Evolutionary conservation across 92 coral and sea anemone species (phyloP).

Genomic region (Montipora capitata): DNA sequence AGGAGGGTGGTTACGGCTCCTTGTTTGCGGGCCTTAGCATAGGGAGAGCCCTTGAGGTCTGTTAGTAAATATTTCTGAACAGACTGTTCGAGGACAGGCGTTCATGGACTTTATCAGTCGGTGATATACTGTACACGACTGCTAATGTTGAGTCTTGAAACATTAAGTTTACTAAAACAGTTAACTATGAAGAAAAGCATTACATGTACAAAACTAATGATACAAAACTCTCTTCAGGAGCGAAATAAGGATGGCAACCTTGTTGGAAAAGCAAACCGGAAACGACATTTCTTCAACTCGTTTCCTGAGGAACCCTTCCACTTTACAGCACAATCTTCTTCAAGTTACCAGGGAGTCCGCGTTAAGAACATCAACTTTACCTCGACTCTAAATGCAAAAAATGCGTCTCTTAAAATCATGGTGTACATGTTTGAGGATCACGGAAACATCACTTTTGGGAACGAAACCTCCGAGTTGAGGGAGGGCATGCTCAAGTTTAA

Average conservation of each 20-base stretch:
- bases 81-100: no score
- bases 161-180: no score
- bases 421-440: conserved; percentile 42
- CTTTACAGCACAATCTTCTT: conserved; percentile 4
- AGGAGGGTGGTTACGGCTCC: no score
- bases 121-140: neutral
- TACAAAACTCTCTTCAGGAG: neutral
- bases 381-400: neutral
- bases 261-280: conserved; percentile 15
- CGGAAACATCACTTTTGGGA: conserved; percentile 51
- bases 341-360: conserved; percentile 22
- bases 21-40: no score
- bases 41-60: no score
- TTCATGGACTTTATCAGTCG: no score
- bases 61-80: no score
- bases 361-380: conserved; percentile 25
- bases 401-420: conserved; percentile 16
- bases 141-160: neutral
- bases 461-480: conserved; percentile 45
- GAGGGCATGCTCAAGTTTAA: conserved; percentile 60
- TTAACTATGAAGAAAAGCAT: no score
- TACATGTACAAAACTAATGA: no score
- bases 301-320: conserved; percentile 20
- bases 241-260: conserved; percentile 17
- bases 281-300: conserved; percentile 23